These are phyloP conservation scores for Chaetodon auriga DNA, from an alignment of 2,113 vertebrate genomes.

Conservation along the genomic window DNA sequence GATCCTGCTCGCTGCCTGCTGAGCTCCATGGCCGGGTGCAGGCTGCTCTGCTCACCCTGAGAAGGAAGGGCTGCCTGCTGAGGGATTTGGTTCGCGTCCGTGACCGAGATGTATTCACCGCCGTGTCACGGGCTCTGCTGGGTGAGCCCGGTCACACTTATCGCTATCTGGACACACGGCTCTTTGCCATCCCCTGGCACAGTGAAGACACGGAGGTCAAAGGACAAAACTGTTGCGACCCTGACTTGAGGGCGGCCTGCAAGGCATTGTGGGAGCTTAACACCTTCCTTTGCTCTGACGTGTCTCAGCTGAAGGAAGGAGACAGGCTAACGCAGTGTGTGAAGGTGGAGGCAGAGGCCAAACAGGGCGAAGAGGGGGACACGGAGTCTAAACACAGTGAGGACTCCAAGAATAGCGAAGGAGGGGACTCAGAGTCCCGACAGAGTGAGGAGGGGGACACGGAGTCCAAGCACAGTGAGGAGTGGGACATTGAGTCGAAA, in stretches of 20 bases:
- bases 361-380: conserved; percentile 62
- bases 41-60: conserved; percentile 87
- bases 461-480: conserved; percentile 83
- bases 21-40: conserved; percentile 89
- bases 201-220: conserved; percentile 80
- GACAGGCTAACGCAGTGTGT: conserved; percentile 60
- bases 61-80: conserved; percentile 88
- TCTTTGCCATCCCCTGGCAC: conserved; percentile 96
- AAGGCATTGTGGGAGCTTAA: conserved; percentile 93
- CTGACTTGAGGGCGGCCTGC: conserved; percentile 89
- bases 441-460: conserved; percentile 81
- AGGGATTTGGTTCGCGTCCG: conserved; percentile 93
- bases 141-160: conserved; percentile 95
- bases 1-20: conserved; percentile 84
- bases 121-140: conserved; percentile 92
- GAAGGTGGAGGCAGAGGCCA: conserved; percentile 65
- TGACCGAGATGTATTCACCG: conserved; percentile 92
- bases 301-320: conserved; percentile 76
- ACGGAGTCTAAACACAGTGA: conserved; percentile 79
- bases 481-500: conserved; percentile 79
- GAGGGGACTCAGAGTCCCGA: conserved; percentile 75
- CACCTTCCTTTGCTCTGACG: conserved; percentile 87
- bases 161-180: conserved; percentile 94
- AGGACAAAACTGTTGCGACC: conserved; percentile 86
- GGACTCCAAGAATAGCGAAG: conserved; percentile 80